phyloP scores from a whole-genome alignment of 2,888 invertebrate genomes.

The Meliscaeva auricollis region DNA sequence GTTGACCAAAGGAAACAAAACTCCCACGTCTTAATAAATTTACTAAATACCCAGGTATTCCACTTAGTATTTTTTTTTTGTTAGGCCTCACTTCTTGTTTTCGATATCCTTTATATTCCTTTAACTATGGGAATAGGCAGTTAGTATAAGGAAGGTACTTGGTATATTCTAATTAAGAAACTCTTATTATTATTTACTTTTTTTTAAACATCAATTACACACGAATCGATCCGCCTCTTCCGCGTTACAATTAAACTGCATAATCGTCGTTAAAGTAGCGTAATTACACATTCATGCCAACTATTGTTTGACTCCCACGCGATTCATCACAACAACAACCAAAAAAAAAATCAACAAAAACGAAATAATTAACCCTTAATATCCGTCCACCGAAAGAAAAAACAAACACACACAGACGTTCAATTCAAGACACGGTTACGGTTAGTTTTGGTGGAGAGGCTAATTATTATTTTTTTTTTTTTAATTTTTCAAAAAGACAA shows the following conservation, averaged over 20 bases:
- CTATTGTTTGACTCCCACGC: conserved; percentile 46
- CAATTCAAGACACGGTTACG: conserved; percentile 39
- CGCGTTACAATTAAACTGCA: conserved; percentile 76
- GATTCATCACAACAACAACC: conserved; percentile 16
- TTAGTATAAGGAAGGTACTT: conserved; percentile 10
- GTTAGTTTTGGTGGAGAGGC: conserved; percentile 11
- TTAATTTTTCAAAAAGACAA: neutral
- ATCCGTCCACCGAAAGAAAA: conserved; percentile 15
- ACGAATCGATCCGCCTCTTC: conserved; percentile 70
- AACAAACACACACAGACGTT: conserved; percentile 6
- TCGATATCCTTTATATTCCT: conserved; percentile 68
- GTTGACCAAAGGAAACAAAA: conserved; percentile 23
- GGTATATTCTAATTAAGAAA: conserved; percentile 50
- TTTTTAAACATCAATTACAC: conserved; percentile 70
- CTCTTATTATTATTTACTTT: conserved; percentile 44
- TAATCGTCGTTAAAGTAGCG: conserved; percentile 73
- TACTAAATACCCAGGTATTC: neutral
- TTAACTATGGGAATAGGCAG: neutral
- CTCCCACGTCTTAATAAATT: conserved; percentile 32
- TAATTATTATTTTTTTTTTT: conserved; percentile 7
- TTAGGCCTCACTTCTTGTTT: conserved; percentile 29
- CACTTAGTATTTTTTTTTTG: conserved; percentile 64
- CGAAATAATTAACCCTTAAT: conserved; percentile 47
- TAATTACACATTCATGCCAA: conserved; percentile 63
- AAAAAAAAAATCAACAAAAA: conserved; percentile 14